Conservation (phyloP, 2,797 vertebrate species). For the Acanthopagrus latus region DNA sequence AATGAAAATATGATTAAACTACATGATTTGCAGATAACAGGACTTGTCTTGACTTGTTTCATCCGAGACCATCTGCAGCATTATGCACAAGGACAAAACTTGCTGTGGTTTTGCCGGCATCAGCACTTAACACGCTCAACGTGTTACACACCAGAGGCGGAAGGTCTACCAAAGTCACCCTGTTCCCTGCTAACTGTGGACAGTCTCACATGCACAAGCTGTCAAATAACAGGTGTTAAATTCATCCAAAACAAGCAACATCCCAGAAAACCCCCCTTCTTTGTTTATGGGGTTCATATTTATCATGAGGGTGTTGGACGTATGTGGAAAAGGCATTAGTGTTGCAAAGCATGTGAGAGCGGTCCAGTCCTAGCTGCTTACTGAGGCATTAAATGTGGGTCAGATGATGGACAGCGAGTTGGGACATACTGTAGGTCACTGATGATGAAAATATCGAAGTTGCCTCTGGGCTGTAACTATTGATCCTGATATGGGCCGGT, state of each 20-base stretch:
- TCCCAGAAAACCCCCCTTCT: neutral
- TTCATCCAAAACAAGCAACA: neutral
- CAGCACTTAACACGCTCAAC: neutral
- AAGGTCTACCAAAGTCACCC: neutral
- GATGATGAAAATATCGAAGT: constrained; percentile 75
- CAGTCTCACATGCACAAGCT: neutral
- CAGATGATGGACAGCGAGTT: constrained; percentile 35
- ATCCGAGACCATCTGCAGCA: neutral
- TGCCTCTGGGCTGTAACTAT: constrained; percentile 68
- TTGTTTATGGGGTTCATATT: neutral
- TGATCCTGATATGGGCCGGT: constrained; percentile 54
- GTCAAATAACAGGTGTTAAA: neutral
- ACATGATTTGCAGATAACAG: neutral
- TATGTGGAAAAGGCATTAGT: constrained; percentile 13
- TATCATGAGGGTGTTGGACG: neutral
- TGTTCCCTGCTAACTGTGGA: neutral
- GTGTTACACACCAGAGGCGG: neutral
- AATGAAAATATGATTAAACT: neutral
- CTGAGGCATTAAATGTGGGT: constrained; percentile 56
- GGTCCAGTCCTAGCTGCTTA: constrained; percentile 40
- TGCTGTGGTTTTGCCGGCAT: neutral
- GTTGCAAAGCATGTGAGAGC: constrained; percentile 8
- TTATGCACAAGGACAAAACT: constrained; percentile 7
- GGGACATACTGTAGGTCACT: constrained; percentile 36
- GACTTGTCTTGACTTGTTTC: neutral